Evolutionary conservation across 2,113 vertebrate genomes (phyloP), one percentile per base, ranked within the genome.

Genomic region (Notechis scutatus): DNA sequence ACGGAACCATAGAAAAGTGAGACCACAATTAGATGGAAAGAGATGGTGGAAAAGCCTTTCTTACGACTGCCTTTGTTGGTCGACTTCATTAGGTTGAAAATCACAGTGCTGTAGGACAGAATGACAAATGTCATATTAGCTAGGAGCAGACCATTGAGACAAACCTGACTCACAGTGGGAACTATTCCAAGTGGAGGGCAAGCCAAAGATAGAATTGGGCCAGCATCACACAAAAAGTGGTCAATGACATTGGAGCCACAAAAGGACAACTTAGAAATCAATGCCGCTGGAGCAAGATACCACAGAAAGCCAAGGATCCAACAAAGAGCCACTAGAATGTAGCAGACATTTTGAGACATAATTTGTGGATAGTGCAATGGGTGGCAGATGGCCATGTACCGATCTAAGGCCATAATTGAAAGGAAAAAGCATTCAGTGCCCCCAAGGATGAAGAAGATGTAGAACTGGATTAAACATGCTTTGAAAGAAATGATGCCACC

Each of bases 191-290:
- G n/a, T 9, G 91, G 91, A 34, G 91, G 86, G 47, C 91, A 69
- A 9, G 86, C 86, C 47, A 92, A 52, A n/a, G 86, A 52, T 20
- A 92, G n/a, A 24, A 92, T 64, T 14, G 91, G 57, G 5, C 47
- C 85, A 54, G 57, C 47, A 5, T 92, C 91, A 88, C 91, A 92
- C 23, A 92, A 24, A 69, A 92, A 92, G 6, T 92, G 11, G 14
- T 81, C 34, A 39, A 81, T 81, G 69, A 81, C 15, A 21, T 81
- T 81, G 69, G 69, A 8, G 34, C 91, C 59, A 42, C 91, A 92
- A 61, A 92, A 92, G 57, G 57, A 54, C 42, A 88, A 59, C 47
- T 69, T 88, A 24, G 91, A 69, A 9, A 69, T 92, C 57, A 92
- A 42, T 1, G 1, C 10, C 0, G 57, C 57, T 69, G 91, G 91